Percentiles rank a stretch among this genome's conserved stretches.
These are phyloP conservation scores for Myotis planiceps DNA, from an alignment of 2,797 vertebrate species.

Conservation along the genomic window DNA sequence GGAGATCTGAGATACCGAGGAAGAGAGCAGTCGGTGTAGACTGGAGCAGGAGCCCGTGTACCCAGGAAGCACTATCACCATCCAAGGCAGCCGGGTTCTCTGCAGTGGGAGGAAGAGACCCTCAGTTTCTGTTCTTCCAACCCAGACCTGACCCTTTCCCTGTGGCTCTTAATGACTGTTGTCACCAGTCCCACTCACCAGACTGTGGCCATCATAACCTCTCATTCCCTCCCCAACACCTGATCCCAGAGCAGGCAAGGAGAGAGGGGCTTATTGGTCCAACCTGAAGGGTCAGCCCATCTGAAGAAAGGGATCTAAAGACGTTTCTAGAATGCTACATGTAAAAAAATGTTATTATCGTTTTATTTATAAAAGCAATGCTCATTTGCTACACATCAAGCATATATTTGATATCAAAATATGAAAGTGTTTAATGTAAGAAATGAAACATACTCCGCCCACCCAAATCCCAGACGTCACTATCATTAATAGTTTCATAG, in stretches of 20 bases:
- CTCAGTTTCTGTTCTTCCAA: background rate
- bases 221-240: background rate
- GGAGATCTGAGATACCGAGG: background rate
- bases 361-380: slow-evolving; percentile 22
- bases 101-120: background rate
- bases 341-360: background rate
- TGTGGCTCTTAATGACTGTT: background rate
- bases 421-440: background rate
- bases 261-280: background rate
- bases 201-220: background rate
- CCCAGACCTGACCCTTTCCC: background rate
- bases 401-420: background rate
- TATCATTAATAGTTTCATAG: background rate
- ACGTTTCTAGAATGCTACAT: background rate
- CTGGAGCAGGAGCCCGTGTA: background rate
- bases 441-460: background rate
- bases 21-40: background rate
- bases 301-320: background rate
- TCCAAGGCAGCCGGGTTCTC: background rate
- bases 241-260: background rate
- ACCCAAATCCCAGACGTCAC: background rate
- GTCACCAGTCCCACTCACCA: background rate
- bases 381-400: background rate
- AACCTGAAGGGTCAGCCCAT: background rate
- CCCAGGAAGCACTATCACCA: background rate